Base-by-base conservation (phyloP, 2,113 vertebrate species). In the Aptenodytes forsteri region DNA sequence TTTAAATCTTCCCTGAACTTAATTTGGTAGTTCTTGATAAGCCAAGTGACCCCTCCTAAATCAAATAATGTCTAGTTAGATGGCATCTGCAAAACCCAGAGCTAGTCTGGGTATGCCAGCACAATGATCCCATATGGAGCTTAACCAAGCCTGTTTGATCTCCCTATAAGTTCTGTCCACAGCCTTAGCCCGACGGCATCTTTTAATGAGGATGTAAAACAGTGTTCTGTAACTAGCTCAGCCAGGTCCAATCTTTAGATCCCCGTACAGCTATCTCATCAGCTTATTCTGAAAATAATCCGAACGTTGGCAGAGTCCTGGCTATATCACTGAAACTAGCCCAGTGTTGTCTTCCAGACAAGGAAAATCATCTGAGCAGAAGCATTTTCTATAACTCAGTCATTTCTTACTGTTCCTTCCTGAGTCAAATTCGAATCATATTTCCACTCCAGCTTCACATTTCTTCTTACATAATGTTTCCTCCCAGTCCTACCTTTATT, bases 401-500 rank as follows among this genome's bases (percentile, higher is more conserved):
- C 3, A 44, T 14, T 82, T 78, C 70, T 78, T 78, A n/a, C 21
- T 89, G 23, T 64, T 79, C 61, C 62, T 85, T 93, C 54, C 16
- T 5, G 32, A 83, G 21, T 65, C 15, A 55, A 69, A 49, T 75
- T 49, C 89, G 61, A 87, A 89, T 89, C 16, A 9, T 40, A 46
- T 70, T 89, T 92, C 70, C 61, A 61, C 9, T 79, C 32, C 61
- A 92, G 38, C 59, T 89, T 83, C 71, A 40, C 10, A 29, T 79
- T 83, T 89, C 42, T 47, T 82, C 46, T 95, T 77, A 38, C 18
- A 36, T 70, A 76, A 42, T 49, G 17, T n/a, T 79, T 95, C 47
- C 38, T 89, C 80, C 47, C 52, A 54, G 38, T 44, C 44, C 54
- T 85, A 27, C 23, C 10, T 64, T 77, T 78, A 58, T 72, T 62